Percentiles rank a stretch among this genome's conserved stretches.
phyloP scores from a whole-genome alignment of 2,888 invertebrate genomes.

The Temnothorax unifasciatus region DNA sequence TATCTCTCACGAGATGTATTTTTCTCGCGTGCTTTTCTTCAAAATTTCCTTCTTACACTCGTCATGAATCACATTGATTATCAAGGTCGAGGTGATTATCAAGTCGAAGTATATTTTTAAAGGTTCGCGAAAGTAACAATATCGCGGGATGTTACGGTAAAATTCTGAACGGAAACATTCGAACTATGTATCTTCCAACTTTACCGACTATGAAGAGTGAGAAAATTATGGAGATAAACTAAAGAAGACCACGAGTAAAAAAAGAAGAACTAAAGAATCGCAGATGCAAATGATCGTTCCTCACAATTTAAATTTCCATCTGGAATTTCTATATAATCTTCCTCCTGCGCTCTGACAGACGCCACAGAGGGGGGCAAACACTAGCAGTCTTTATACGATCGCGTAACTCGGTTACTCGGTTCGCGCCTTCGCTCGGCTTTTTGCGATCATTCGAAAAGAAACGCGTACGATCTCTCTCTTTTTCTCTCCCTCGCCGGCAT shows the following conservation, averaged over 20 bases:
- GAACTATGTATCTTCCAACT: neutral
- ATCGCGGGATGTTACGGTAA: neutral
- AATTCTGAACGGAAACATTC: neutral
- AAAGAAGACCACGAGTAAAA: neutral
- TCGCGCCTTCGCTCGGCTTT: conserved; percentile 47
- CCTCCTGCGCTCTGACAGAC: neutral
- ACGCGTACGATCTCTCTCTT: conserved; percentile 16
- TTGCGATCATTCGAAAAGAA: conserved; percentile 29
- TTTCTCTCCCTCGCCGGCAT: conserved; percentile 13
- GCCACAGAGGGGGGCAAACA: conserved; percentile 67
- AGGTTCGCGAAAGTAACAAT: neutral
- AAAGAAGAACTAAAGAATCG: conserved; percentile 5
- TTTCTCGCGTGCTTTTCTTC: neutral
- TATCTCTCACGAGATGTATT: neutral
- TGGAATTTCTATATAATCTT: conserved; percentile 24
- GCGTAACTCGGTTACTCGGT: conserved; percentile 78
- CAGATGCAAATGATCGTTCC: conserved; percentile 18
- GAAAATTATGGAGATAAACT: neutral
- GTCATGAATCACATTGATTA: neutral
- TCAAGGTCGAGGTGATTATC: too few relatives aligned
- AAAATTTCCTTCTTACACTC: neutral
- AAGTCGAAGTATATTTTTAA: too few relatives aligned
- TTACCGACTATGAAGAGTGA: neutral
- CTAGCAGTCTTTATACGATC: conserved; percentile 72
- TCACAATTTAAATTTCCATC: conserved; percentile 23